Conservation (phyloP, 2,797 vertebrate species). For the Cercopithecus mitis region DNA sequence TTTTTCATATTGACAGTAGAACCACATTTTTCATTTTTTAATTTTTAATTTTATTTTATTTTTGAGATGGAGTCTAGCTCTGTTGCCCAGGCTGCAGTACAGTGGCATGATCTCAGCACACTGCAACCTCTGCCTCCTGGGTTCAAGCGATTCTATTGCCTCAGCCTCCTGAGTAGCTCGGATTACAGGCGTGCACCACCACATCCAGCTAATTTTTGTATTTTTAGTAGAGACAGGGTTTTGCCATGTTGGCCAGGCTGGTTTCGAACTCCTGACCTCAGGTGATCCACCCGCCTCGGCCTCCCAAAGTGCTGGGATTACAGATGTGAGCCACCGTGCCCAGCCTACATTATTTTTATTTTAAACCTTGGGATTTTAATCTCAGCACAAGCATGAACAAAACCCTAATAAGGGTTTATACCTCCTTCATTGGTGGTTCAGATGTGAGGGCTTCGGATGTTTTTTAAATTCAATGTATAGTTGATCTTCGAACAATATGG, state of each 20-base stretch:
- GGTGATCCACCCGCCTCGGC: neutral
- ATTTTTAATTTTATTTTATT: neutral
- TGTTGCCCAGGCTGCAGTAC: neutral
- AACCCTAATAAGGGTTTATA: neutral
- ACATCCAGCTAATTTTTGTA: neutral
- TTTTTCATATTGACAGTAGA: constrained; percentile 25
- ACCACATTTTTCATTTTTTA: neutral
- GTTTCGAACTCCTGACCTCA: neutral
- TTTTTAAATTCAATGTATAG: neutral
- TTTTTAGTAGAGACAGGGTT: neutral
- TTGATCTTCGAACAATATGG: neutral
- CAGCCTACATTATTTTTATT: neutral
- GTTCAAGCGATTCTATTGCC: neutral
- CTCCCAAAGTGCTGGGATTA: neutral
- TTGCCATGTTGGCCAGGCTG: no score
- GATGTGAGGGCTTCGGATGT: neutral
- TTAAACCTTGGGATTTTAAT: constrained; percentile 43
- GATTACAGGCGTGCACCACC: neutral
- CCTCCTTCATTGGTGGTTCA: no score
- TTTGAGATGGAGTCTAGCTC: neutral
- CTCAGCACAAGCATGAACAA: constrained; percentile 6
- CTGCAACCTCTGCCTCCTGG: neutral
- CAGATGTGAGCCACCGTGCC: neutral
- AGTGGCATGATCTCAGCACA: neutral
- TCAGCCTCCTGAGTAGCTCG: neutral